Conservation (phyloP, 2,888 invertebrate species). For the Brachycybe producta region DNA sequence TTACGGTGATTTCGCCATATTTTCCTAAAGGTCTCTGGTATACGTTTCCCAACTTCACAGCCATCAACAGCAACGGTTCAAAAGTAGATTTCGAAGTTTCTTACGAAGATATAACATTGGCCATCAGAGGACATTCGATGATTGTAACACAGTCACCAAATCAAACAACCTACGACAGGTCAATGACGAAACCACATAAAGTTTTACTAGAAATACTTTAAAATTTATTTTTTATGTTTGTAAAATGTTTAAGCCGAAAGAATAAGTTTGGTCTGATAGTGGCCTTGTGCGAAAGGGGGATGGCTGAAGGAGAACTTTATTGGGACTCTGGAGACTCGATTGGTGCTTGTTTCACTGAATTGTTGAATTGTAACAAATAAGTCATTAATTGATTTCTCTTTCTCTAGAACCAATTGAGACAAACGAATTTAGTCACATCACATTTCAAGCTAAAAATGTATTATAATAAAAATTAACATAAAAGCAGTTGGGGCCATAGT, state of each 20-base stretch:
- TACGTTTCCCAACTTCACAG: conserved; percentile 34
- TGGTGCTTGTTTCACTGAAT: conserved; percentile 30
- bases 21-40: conserved; percentile 57
- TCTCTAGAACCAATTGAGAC: too few relatives aligned
- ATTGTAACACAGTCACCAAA: conserved; percentile 4
- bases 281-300: conserved; percentile 41
- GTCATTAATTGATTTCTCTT: too few relatives aligned
- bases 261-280: conserved; percentile 51
- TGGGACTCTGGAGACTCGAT: conserved; percentile 72
- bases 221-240: not conserved
- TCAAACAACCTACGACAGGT: conserved; percentile 9
- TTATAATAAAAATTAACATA: too few relatives aligned
- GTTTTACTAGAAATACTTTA: not conserved
- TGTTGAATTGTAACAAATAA: too few relatives aligned
- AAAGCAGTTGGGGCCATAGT: too few relatives aligned
- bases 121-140: conserved; percentile 3
- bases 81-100: not conserved
- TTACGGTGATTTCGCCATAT: conserved; percentile 41
- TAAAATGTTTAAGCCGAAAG: conserved; percentile 30
- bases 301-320: conserved; percentile 52
- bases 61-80: conserved; percentile 3
- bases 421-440: too few relatives aligned
- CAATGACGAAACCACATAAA: not conserved
- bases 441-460: too few relatives aligned
- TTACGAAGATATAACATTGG: not conserved